Conservation (phyloP, 2,113 vertebrate species). For the Eurystomus gularis region DNA sequence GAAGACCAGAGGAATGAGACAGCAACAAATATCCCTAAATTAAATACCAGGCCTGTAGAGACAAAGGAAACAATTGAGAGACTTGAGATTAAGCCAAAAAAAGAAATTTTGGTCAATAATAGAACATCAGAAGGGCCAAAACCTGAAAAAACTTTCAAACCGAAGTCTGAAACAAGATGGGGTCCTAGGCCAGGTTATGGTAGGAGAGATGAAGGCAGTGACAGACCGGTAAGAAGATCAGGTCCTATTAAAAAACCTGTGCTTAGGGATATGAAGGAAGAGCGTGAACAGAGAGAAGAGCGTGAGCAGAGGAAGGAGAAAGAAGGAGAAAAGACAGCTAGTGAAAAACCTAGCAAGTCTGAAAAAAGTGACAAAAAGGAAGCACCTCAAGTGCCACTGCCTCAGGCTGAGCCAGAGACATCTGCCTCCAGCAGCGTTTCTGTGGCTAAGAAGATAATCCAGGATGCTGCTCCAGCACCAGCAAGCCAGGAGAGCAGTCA, state of each 20-base stretch:
- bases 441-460: slow-evolving; percentile 58
- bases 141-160: slow-evolving; percentile 88
- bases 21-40: slow-evolving; percentile 72
- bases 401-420: slow-evolving; percentile 75
- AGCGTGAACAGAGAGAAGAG: slow-evolving; percentile 92
- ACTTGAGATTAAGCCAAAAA: slow-evolving; percentile 84
- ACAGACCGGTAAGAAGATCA: slow-evolving; percentile 89
- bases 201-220: slow-evolving; percentile 86
- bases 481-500: slow-evolving; percentile 47
- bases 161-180: slow-evolving; percentile 94
- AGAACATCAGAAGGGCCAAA: slow-evolving; percentile 82
- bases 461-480: slow-evolving; percentile 33
- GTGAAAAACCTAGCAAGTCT: slow-evolving; percentile 78
- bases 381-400: slow-evolving; percentile 54
- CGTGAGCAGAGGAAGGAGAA: slow-evolving; percentile 91
- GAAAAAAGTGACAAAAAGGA: slow-evolving; percentile 83
- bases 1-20: slow-evolving; percentile 87
- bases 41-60: slow-evolving; percentile 67
- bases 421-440: neutral
- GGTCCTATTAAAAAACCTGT: slow-evolving; percentile 98
- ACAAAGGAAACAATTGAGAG: slow-evolving; percentile 82
- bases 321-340: slow-evolving; percentile 81
- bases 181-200: slow-evolving; percentile 84
- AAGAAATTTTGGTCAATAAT: slow-evolving; percentile 79
- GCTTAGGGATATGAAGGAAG: slow-evolving; percentile 97